A percentile compares a stretch with the other conserved stretches of the same genome.
phyloP scores from a whole-genome alignment of 1,140 invertebrate species.

The Drosophila kepulauana region DNA sequence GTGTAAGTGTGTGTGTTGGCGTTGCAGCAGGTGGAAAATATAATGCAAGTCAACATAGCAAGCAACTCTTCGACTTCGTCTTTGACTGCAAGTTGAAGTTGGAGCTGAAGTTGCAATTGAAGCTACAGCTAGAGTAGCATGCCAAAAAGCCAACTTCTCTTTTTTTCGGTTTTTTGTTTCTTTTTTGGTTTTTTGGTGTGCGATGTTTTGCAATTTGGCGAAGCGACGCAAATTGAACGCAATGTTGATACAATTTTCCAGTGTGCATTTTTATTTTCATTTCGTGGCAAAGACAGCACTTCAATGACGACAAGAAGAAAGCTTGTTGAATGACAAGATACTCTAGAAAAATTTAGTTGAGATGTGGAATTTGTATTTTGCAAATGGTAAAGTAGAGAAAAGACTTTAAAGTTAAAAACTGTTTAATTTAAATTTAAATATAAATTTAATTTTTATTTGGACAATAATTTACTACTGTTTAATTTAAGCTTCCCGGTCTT shows the following conservation, averaged over 20 bases:
- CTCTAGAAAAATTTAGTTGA: background rate
- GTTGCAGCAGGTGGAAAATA: conserved; percentile 78
- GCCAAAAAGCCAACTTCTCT: conserved; percentile 44
- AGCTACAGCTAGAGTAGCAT: conserved; percentile 38
- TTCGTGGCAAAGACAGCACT: conserved; percentile 38
- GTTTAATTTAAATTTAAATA: too few relatives aligned
- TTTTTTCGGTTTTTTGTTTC: conserved; percentile 6
- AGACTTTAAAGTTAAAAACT: too few relatives aligned
- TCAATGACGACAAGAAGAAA: background rate
- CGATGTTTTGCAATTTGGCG: conserved; percentile 71
- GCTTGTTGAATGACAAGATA: background rate
- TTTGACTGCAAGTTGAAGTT: conserved; percentile 18
- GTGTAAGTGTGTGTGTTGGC: conserved; percentile 53
- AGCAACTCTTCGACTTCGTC: conserved; percentile 34
- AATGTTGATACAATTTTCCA: conserved; percentile 74
- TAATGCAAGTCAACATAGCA: conserved; percentile 76
- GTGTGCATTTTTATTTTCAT: conserved; percentile 43
- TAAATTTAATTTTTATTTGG: too few relatives aligned
- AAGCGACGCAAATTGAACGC: conserved; percentile 72
- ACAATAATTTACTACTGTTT: too few relatives aligned
- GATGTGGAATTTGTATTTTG: too few relatives aligned
- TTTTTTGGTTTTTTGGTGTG: background rate
- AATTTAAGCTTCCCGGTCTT: too few relatives aligned
- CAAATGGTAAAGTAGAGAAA: too few relatives aligned
- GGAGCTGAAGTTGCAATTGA: conserved; percentile 40